Conservation (phyloP, 2,888 invertebrate species). For the Torymus auratus region DNA sequence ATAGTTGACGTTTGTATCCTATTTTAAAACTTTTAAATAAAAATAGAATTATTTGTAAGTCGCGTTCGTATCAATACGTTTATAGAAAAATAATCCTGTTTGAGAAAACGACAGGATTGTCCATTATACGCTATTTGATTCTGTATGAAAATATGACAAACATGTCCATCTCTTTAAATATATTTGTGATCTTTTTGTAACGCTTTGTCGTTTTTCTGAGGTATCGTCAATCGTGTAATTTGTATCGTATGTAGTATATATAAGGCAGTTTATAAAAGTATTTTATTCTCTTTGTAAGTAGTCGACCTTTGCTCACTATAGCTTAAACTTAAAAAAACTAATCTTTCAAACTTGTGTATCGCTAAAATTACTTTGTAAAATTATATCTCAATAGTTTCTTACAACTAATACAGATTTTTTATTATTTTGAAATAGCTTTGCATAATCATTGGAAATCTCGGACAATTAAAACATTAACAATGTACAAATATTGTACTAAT, state of each 20-base stretch:
- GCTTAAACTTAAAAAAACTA: slow-evolving; percentile 21
- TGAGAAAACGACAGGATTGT: slow-evolving; percentile 2
- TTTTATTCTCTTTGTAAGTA: slow-evolving; percentile 1
- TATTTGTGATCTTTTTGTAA: neutral
- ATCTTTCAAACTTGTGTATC: neutral
- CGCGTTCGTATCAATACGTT: neutral
- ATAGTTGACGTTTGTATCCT: too few relatives aligned
- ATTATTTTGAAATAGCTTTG: too few relatives aligned
- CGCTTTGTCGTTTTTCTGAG: neutral
- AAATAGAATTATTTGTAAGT: neutral
- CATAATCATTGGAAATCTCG: neutral
- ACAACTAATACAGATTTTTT: too few relatives aligned
- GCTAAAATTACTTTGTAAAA: neutral
- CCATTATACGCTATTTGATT: slow-evolving; percentile 25
- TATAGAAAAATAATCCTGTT: slow-evolving; percentile 34
- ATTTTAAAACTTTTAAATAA: too few relatives aligned
- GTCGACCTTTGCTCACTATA: slow-evolving; percentile 34
- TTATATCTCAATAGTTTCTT: neutral
- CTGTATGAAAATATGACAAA: slow-evolving; percentile 27
- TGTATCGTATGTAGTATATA: neutral
- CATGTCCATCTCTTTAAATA: slow-evolving; percentile 1
- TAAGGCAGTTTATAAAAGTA: slow-evolving; percentile 42
- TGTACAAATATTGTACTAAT: too few relatives aligned
- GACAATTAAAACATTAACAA: too few relatives aligned
- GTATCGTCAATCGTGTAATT: neutral